Conservation (phyloP, 2,797 vertebrate genomes). For the Diglossa cyanea region DNA sequence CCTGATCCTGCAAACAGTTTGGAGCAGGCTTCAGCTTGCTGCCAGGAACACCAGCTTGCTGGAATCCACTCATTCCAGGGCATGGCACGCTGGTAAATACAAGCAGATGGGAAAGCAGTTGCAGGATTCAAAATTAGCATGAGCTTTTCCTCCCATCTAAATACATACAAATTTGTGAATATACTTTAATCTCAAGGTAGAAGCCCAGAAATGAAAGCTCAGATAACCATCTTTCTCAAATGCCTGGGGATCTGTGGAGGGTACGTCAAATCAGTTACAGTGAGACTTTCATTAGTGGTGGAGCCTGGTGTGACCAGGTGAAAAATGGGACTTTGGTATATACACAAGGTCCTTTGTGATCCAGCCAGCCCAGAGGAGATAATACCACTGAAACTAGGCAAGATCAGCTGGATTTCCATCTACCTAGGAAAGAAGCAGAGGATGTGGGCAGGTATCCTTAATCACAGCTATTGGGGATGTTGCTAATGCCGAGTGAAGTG, state of each 20-base stretch:
- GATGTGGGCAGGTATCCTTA: neutral
- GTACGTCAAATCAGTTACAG: neutral
- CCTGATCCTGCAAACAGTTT: neutral
- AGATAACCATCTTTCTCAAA: neutral
- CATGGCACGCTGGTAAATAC: neutral
- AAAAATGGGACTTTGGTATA: neutral
- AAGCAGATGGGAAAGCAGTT: neutral
- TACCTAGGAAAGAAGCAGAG: neutral
- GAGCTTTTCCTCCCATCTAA: neutral
- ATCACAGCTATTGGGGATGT: neutral
- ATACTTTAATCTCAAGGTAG: neutral
- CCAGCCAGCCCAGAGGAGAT: neutral
- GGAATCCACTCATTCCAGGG: conserved; percentile 1
- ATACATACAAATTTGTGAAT: neutral
- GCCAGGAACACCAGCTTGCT: neutral
- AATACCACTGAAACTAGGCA: neutral
- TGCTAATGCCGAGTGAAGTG: neutral
- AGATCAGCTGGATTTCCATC: neutral
- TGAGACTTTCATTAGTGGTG: neutral
- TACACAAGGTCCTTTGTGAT: neutral
- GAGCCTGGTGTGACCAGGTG: neutral
- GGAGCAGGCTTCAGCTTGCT: conserved; percentile 43
- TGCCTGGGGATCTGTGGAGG: neutral
- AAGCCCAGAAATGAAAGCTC: neutral
- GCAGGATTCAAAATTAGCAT: neutral